Evolutionary conservation across 1,140 invertebrate species (phyloP).

Genomic region (Trachymyrmex cornetzi): DNA sequence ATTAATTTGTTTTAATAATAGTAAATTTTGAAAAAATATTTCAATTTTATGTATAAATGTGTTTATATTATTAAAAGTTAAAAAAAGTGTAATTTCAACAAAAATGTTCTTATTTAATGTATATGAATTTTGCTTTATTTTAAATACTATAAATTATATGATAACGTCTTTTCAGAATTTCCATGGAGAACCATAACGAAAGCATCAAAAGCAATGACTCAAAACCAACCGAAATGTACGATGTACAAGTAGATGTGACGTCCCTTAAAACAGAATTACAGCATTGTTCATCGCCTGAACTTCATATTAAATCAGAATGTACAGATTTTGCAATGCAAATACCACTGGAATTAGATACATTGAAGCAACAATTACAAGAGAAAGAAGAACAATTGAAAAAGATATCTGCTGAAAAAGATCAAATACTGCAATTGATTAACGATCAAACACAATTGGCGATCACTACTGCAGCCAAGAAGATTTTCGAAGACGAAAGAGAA

Average conservation of each 20-base stretch:
- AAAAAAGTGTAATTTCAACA: too few species aligned
- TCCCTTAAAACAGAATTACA: not conserved
- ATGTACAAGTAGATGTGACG: too few species aligned
- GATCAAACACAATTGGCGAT: not conserved
- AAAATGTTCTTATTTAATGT: too few species aligned
- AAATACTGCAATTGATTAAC: not conserved
- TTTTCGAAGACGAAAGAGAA: not conserved
- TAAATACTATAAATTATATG: too few species aligned
- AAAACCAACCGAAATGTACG: not conserved
- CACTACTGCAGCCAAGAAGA: not conserved
- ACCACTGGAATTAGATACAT: not conserved
- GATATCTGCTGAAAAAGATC: not conserved
- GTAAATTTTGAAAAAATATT: too few species aligned
- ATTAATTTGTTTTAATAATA: too few species aligned
- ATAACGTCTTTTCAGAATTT: too few species aligned
- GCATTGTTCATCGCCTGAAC: not conserved
- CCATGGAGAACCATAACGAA: not conserved
- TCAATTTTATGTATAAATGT: too few species aligned
- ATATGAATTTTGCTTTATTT: too few species aligned
- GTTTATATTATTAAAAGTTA: too few species aligned
- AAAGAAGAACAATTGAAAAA: not conserved
- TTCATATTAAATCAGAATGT: not conserved
- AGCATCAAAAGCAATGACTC: not conserved
- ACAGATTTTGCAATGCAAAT: not conserved
- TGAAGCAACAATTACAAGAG: not conserved